These are phyloP conservation scores for Harpagus bidentatus DNA, from an alignment of 2,113 vertebrate genomes.

Conservation along the genomic window DNA sequence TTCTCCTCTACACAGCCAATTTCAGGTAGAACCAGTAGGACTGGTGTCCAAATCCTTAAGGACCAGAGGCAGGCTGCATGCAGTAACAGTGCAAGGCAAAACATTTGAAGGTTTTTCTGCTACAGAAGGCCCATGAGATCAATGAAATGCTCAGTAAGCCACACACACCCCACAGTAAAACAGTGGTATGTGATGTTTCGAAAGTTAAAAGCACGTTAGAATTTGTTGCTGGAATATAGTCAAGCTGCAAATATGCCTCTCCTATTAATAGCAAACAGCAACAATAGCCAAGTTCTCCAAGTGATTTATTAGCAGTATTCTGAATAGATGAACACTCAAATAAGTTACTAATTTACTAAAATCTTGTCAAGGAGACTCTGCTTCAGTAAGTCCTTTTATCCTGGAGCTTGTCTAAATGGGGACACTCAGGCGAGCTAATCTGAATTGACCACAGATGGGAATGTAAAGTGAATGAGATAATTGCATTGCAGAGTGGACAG, in stretches of 20 bases:
- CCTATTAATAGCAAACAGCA: constrained; percentile 35
- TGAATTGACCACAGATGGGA: constrained; percentile 58
- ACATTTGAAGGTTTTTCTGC: not conserved
- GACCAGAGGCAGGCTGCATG: not conserved
- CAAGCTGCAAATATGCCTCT: not conserved
- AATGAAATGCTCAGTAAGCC: not conserved
- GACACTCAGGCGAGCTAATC: constrained; percentile 61
- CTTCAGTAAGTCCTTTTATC: constrained; percentile 59
- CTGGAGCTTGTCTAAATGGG: constrained; percentile 54
- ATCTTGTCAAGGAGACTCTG: constrained; percentile 51
- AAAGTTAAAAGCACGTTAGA: not conserved
- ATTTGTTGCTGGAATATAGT: constrained; percentile 23
- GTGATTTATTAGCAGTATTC: constrained; percentile 61
- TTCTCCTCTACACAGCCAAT: not conserved
- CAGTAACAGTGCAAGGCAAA: not conserved
- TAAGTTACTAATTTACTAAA: constrained; percentile 57
- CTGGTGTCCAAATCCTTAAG: not conserved
- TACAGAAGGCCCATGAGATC: not conserved
- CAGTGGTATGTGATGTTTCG: not conserved
- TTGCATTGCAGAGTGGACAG: constrained; percentile 60
- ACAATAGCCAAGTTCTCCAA: constrained; percentile 19
- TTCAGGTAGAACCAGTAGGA: not conserved
- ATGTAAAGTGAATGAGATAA: constrained; percentile 56
- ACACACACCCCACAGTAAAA: not conserved
- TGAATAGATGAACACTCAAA: constrained; percentile 33